A percentile compares a stretch with the other conserved stretches of the same genome.
These are phyloP conservation scores for Drosophila tani DNA, from an alignment of 1,140 invertebrate species.

Conservation along the genomic window DNA sequence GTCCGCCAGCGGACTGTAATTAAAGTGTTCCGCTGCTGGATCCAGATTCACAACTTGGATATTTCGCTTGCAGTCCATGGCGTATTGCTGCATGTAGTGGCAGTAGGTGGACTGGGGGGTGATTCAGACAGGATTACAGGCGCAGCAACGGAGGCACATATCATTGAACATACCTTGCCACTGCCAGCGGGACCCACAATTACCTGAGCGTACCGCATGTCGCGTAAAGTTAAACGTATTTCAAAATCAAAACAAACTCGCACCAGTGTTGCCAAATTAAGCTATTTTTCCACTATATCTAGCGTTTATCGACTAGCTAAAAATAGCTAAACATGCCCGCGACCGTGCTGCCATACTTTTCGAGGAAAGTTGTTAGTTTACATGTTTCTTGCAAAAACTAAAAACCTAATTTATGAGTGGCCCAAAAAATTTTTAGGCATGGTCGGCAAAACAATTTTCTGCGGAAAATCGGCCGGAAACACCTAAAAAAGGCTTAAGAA, in stretches of 20 bases:
- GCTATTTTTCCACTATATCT: too few species aligned
- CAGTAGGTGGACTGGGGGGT: slow-evolving; percentile 96
- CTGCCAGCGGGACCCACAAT: slow-evolving; percentile 98
- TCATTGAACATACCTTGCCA: slow-evolving; percentile 90
- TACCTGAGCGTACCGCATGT: slow-evolving; percentile 96
- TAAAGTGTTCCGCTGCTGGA: slow-evolving; percentile 98
- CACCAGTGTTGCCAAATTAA: slow-evolving; percentile 2
- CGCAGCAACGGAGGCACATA: neutral
- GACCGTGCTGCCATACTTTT: too few species aligned
- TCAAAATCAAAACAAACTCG: slow-evolving; percentile 32
- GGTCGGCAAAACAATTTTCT: too few species aligned
- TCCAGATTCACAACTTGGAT: slow-evolving; percentile 98
- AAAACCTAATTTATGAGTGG: too few species aligned
- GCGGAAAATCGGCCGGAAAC: too few species aligned
- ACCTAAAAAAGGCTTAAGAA: too few species aligned
- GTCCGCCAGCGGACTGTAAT: slow-evolving; percentile 95
- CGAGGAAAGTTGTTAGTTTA: too few species aligned
- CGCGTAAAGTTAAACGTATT: neutral
- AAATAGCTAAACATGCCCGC: too few species aligned
- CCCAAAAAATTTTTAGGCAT: too few species aligned
- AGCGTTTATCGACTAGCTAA: too few species aligned
- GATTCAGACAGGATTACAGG: neutral
- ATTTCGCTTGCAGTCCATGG: slow-evolving; percentile 89
- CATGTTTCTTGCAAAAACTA: too few species aligned
- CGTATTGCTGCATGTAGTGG: slow-evolving; percentile 94